A percentile compares a stretch with the other conserved stretches of the same genome.
Evolutionary conservation across 1,140 invertebrate species (phyloP).

Genomic region (Drosophila albomicans): DNA sequence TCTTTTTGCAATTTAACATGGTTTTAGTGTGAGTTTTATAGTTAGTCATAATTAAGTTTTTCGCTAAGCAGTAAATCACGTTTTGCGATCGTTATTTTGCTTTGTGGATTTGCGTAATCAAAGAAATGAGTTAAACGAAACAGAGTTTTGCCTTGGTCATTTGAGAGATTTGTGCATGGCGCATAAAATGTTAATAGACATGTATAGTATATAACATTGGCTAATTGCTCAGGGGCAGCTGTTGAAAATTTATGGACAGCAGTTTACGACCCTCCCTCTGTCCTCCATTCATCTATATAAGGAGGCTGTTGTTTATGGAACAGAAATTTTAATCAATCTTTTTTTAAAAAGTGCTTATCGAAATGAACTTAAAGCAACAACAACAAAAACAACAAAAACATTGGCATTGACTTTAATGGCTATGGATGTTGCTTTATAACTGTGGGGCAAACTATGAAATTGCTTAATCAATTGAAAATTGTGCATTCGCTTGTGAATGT

Average conservation of each 20-base stretch:
- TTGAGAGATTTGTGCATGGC: conserved; percentile 4
- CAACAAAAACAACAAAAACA: not conserved
- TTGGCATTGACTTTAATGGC: not conserved
- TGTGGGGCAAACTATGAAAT: conserved; percentile 44
- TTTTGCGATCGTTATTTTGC: not conserved
- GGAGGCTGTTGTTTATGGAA: conserved; percentile 1
- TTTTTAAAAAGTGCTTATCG: conserved; percentile 34
- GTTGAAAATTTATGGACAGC: conserved; percentile 3
- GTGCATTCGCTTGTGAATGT: conserved; percentile 42
- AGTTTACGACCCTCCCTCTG: conserved; percentile 13
- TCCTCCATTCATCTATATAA: not conserved
- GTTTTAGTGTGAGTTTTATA: not conserved
- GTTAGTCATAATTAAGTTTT: conserved; percentile 1
- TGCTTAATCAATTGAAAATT: conserved; percentile 56
- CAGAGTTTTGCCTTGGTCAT: not conserved
- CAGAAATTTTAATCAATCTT: conserved; percentile 42
- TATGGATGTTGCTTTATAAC: not conserved
- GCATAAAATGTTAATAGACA: conserved; percentile 1
- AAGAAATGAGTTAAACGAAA: conserved; percentile 24
- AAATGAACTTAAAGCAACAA: conserved; percentile 17
- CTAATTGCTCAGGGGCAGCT: conserved; percentile 9
- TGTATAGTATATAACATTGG: not conserved
- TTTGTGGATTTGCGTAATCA: conserved; percentile 17
- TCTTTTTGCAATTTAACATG: conserved; percentile 6
- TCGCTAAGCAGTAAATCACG: not conserved